Evolutionary conservation across 2,888 invertebrate species (phyloP), one percentile per base, ranked within the genome.

Genomic region (Eurytoma adleriae): DNA sequence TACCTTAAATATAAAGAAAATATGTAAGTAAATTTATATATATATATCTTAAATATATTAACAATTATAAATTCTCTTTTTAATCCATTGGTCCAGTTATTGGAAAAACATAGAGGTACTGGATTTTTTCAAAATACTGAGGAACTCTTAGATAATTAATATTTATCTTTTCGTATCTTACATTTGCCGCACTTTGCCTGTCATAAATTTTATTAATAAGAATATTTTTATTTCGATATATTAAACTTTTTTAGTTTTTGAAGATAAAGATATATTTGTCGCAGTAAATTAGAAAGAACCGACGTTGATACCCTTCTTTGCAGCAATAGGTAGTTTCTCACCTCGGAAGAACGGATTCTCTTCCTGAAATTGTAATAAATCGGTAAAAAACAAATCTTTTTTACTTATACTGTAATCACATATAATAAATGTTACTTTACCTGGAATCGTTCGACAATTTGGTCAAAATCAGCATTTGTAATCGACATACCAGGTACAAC

Each of bases 241-340:
- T 76, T 57, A 72, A 75, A 52, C 27, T 72, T 68, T 69, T 69
- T 68, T 61, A 48, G 62, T 62, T 40, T 40, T 4, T 7, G 40
- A 40, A 40, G 70, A 62, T 52, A 70, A 4, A 73, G 52, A 69
- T 24, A 74, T 62, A 73, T 72, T 54, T 64, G 20, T 52, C 14
- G 30, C n/a, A 66, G 18, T 72, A 40, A 71, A 80, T 90, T 90
- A 92, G 82, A 91, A 91, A 40, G 40, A 40, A 80, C 90, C 85
- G 2, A 96, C 94, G 87, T 95, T 94, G 89, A 95, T 95, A 86
- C 97, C 97, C 91, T 98, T 98, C 91, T 98, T 98, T 77, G 98
- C 98, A 57, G 97, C 97, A 83, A 97, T 96, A 13, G 97, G 97
- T 83, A 98, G 92, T 86, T 96, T 95, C 87, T 97, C 96, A 57